These are phyloP conservation scores for Actias luna DNA, from an alignment of 2,888 invertebrate genomes.

Conservation along the genomic window DNA sequence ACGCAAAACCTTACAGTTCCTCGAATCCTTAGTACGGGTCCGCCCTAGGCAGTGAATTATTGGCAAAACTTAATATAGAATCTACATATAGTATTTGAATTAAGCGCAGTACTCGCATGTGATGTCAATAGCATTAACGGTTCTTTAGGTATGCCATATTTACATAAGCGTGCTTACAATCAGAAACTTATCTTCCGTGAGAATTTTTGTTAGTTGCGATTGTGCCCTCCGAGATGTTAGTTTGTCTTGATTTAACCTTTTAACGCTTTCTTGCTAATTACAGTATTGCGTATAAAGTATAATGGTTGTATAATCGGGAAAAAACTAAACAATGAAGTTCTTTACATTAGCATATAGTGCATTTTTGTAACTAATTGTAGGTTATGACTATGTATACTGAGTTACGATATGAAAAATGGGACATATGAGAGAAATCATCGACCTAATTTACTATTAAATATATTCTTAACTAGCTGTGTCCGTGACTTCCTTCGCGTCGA, in stretches of 20 bases:
- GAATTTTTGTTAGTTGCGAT: conserved; percentile 29
- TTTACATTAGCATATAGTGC: neutral
- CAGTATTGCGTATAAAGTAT: neutral
- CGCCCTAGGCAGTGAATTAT: conserved; percentile 72
- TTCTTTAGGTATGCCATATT: conserved; percentile 49
- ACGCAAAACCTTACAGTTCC: conserved; percentile 24
- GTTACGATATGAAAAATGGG: too few relatives aligned
- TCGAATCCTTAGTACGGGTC: conserved; percentile 49
- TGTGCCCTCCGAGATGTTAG: neutral
- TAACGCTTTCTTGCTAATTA: conserved; percentile 2
- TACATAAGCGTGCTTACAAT: conserved; percentile 33
- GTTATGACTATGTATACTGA: too few relatives aligned
- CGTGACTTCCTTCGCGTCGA: too few relatives aligned
- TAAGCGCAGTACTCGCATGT: conserved; percentile 21
- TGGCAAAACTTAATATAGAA: conserved; percentile 76
- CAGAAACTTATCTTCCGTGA: conserved; percentile 47
- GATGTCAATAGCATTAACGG: conserved; percentile 53
- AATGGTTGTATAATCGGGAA: neutral
- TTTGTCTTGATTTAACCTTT: conserved; percentile 11
- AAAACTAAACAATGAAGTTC: neutral
- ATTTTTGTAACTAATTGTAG: too few relatives aligned
- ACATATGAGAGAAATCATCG: too few relatives aligned
- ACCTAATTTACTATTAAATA: too few relatives aligned
- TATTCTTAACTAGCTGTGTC: too few relatives aligned
- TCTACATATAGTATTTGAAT: conserved; percentile 47